A percentile compares a stretch with the other conserved stretches of the same genome.
phyloP scores from a whole-genome alignment of 2,888 invertebrate species.

The Desoria tigrina region DNA sequence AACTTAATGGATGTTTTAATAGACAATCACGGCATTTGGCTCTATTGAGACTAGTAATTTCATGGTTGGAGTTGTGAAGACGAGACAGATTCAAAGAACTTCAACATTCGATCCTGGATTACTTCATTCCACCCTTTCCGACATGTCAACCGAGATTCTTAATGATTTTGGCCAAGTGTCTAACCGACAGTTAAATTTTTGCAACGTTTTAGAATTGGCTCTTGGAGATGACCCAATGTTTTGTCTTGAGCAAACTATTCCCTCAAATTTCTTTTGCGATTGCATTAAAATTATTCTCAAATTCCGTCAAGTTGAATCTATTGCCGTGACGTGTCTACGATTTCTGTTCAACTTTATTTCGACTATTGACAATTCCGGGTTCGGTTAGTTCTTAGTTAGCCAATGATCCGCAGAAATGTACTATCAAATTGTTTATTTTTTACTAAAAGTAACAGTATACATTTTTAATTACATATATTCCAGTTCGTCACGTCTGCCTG shows the following conservation, averaged over 20 bases:
- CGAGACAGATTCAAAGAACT: constrained; percentile 13
- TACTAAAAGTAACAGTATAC: too few species aligned
- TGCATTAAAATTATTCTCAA: constrained; percentile 17
- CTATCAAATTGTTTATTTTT: not conserved
- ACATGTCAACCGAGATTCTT: not conserved
- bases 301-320: not conserved
- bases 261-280: constrained; percentile 17
- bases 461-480: not conserved
- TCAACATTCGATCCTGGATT: constrained; percentile 2
- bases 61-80: not conserved
- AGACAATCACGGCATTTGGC: constrained; percentile 21
- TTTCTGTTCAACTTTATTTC: constrained; percentile 20
- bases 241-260: constrained; percentile 10
- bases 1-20: not conserved
- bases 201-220: constrained; percentile 25
- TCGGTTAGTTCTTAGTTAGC: not conserved
- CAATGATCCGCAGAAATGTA: not conserved
- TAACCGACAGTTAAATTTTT: constrained; percentile 14
- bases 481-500: constrained; percentile 8
- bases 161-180: not conserved
- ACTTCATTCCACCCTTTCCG: constrained; percentile 12
- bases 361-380: constrained; percentile 1
- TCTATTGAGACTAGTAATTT: not conserved
- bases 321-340: constrained; percentile 19
- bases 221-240: constrained; percentile 23